Conservation (phyloP, 2,113 vertebrate species). For the Reinhardtius hippoglossoides region DNA sequence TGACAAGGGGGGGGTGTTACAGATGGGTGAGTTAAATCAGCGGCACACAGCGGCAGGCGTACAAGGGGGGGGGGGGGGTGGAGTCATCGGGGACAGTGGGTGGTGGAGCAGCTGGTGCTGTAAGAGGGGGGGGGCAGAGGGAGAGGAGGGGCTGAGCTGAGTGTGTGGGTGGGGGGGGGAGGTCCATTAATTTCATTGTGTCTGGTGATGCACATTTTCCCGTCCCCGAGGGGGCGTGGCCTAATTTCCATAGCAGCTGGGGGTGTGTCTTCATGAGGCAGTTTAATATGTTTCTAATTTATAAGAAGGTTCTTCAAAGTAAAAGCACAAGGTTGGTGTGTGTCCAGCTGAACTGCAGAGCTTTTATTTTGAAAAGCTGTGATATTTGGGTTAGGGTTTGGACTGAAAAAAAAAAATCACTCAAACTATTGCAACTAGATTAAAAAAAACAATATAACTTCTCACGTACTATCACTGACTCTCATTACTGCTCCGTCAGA, state of each 20-base stretch:
- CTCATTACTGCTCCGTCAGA: no score
- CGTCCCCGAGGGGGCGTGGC: conserved; percentile 16
- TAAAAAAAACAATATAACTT: no score
- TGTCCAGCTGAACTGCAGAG: no score
- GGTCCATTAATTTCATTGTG: conserved; percentile 54
- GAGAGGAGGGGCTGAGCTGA: conserved; percentile 17
- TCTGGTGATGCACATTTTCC: not conserved
- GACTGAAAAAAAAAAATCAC: no score
- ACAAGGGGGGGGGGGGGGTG: conserved; percentile 1
- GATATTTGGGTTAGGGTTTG: no score
- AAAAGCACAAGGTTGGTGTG: no score
- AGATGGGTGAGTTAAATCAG: conserved; percentile 6
- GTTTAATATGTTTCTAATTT: no score
- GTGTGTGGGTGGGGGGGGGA: not conserved
- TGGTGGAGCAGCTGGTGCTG: conserved; percentile 61
- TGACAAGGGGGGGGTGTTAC: conserved; percentile 8
- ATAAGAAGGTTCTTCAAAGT: no score
- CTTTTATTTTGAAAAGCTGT: no score
- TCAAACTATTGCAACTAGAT: no score
- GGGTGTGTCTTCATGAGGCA: not conserved
- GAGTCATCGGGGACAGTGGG: conserved; percentile 30
- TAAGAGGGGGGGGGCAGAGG: conserved; percentile 6
- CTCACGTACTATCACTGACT: no score
- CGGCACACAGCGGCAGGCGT: not conserved
- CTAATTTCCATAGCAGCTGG: not conserved